These are phyloP conservation scores for Coregonus ussuriensis DNA, from an alignment of 2,797 vertebrate genomes.

Conservation along the genomic window DNA sequence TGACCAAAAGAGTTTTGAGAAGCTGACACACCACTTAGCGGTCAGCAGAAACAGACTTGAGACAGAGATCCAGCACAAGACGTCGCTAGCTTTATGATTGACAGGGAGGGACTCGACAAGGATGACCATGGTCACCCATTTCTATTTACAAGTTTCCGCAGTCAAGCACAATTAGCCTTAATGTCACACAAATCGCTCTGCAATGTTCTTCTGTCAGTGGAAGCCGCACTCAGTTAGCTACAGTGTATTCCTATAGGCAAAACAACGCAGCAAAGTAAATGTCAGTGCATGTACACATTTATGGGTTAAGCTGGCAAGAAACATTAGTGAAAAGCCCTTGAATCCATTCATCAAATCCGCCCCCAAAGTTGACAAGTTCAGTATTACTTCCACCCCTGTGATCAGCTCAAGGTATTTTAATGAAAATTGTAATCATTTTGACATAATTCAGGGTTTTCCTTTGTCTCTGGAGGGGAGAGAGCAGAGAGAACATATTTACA, in stretches of 20 bases:
- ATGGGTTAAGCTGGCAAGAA: conserved; percentile 13
- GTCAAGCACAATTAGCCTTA: conserved; percentile 1
- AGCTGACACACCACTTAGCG: neutral
- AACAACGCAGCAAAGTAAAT: neutral
- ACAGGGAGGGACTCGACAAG: neutral
- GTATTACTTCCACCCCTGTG: conserved; percentile 36
- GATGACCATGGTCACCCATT: neutral
- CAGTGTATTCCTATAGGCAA: conserved; percentile 18
- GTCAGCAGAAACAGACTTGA: conserved; percentile 1
- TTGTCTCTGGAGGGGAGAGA: conserved; percentile 23
- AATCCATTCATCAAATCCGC: neutral
- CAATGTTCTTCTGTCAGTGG: neutral
- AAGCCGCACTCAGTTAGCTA: neutral
- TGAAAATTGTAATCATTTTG: conserved; percentile 19
- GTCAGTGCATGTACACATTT: neutral
- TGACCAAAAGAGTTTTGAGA: neutral
- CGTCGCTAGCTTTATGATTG: neutral
- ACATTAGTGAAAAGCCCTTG: conserved; percentile 13
- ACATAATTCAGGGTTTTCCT: conserved; percentile 22
- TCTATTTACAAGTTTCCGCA: neutral
- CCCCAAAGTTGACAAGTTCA: neutral
- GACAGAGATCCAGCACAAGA: neutral
- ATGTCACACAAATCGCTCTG: conserved; percentile 2
- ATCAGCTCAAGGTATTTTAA: conserved; percentile 23
- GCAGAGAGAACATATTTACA: conserved; percentile 27